Evolutionary conservation across 2,797 vertebrate genomes (phyloP), one percentile per base, ranked within the genome.

Genomic region (Pseudochirops corinnae): DNA sequence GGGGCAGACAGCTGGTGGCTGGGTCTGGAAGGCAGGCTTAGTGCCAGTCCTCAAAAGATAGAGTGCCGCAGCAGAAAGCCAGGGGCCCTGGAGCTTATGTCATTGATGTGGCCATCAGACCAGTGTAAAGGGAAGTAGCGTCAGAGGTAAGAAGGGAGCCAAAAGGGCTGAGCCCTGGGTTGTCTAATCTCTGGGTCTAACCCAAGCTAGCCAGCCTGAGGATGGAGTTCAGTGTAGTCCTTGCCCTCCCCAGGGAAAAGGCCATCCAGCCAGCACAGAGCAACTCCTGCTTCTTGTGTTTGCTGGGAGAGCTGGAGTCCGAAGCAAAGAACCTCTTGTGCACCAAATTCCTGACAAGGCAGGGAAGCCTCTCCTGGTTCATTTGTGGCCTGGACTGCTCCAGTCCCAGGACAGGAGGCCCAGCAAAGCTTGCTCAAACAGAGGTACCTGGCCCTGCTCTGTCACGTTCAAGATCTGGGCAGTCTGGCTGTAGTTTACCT

Each of bases 11-110:
- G 87, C 46, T 90, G 87, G 39, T 26, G 28, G 57, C 82, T 39
- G 3, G 10, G 39, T 39, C 46, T 60, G 11, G 58, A 31, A 67
- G 31, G 60, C 31, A 11, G 29, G 29, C 7, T 62, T 31, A 62
- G 60, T 33, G 56, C 26, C 57, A 10, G 28, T 56, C 58, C 74
- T 55, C 67, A 91, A 67, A 39, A 82, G 97, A 13, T 13, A 31
- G 11, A 62, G 31, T 18, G 50, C 26, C 1, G 0, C 12, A 18
- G 21, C 3, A 4, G 10, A 28, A 26, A 52, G 6, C 4, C n/a
- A 4, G 60, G 60, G n/a, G 53, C 56, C 13, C 53, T 50, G 1
- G 31, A 2, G 46, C 90, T 57, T 7, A 14, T 6, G 52, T 90
- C 21, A 0, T 5, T 46, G 31, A 0, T 87, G 28, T 92, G 29